A percentile compares a stretch with the other conserved stretches of the same genome.
Evolutionary conservation across 2,113 vertebrate species (phyloP).

Genomic region (Nibea albiflora): DNA sequence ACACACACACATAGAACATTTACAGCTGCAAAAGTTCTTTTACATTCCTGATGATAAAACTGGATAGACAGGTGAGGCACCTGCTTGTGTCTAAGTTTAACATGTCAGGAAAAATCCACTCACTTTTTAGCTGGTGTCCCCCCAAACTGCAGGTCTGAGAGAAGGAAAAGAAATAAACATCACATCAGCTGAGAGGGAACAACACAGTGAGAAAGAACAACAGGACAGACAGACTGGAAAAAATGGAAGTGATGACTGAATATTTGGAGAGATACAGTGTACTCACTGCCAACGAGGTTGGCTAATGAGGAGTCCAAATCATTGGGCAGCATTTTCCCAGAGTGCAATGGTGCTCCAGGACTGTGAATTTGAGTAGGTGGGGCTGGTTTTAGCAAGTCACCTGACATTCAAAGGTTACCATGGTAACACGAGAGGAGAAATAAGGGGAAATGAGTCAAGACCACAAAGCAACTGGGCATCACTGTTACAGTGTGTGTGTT

Average conservation of each 20-base stretch:
- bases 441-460: conserved; percentile 44
- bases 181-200: conserved; percentile 24
- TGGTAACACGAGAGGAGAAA: conserved; percentile 51
- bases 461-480: conserved; percentile 25
- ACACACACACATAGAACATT: conserved; percentile 8
- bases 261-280: not conserved
- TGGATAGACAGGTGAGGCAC: conserved; percentile 20
- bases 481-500: conserved; percentile 31
- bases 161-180: conserved; percentile 11
- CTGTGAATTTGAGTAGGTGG: conserved; percentile 84
- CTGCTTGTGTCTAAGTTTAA: conserved; percentile 12
- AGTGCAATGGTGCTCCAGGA: conserved; percentile 77
- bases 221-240: not conserved
- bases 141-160: conserved; percentile 91
- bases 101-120: conserved; percentile 64
- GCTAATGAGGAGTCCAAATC: conserved; percentile 91
- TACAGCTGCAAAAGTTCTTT: conserved; percentile 5
- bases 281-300: conserved; percentile 92
- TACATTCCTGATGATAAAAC: not conserved
- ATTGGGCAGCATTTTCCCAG: conserved; percentile 86
- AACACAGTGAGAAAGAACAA: not conserved
- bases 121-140: conserved; percentile 90
- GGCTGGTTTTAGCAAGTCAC: conserved; percentile 89
- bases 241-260: not conserved
- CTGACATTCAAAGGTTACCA: conserved; percentile 75